Percentiles rank a stretch among this genome's conserved stretches.
Evolutionary conservation across 2,888 invertebrate genomes (phyloP).

Genomic region (Bellardia bayeri): DNA sequence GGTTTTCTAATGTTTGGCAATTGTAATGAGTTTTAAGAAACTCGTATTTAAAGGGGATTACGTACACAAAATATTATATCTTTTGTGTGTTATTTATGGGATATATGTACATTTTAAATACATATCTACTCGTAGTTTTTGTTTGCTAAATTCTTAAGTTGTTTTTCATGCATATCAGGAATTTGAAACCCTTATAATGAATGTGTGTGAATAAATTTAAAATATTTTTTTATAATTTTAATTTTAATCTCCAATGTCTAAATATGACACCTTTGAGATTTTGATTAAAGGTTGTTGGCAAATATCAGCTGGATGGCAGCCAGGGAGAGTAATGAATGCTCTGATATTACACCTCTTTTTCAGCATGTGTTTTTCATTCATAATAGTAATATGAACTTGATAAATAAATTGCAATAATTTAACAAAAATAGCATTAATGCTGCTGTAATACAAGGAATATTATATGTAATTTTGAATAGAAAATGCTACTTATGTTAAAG

Average conservation of each 20-base stretch:
- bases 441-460: neutral
- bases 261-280: constrained; percentile 37
- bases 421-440: neutral
- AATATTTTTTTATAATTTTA: neutral
- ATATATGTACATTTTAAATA: constrained; percentile 45
- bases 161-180: constrained; percentile 28
- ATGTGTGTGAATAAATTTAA: neutral
- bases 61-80: constrained; percentile 18
- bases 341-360: neutral
- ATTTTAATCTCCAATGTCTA: constrained; percentile 41
- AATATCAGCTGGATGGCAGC: neutral
- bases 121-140: constrained; percentile 6
- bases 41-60: constrained; percentile 51
- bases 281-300: constrained; percentile 25
- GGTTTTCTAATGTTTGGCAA: constrained; percentile 55
- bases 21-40: constrained; percentile 64
- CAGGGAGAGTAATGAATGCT: constrained; percentile 5
- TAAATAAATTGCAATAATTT: constrained; percentile 20
- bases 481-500: neutral
- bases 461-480: neutral
- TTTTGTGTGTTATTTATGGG: constrained; percentile 21
- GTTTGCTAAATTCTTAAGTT: constrained; percentile 41
- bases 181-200: constrained; percentile 28
- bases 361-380: neutral
- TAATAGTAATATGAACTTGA: neutral